Conservation (phyloP, 2,888 invertebrate species). For the Arge pagana region DNA sequence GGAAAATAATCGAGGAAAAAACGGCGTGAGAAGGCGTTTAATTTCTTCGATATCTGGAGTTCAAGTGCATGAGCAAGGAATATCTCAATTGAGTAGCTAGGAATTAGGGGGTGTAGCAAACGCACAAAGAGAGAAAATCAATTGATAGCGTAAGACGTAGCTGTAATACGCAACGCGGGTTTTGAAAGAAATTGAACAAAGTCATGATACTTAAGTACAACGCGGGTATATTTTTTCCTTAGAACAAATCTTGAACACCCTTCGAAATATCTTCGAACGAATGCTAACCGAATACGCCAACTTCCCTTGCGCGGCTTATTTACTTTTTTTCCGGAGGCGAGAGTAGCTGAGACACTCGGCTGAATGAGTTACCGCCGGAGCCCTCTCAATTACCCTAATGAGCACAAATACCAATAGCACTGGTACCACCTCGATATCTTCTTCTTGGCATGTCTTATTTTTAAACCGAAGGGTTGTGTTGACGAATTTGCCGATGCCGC, state of each 20-base stretch:
- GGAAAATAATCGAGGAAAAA: too few species aligned
- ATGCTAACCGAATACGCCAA: constrained; percentile 14
- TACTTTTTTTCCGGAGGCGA: constrained; percentile 39
- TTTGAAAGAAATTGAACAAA: too few species aligned
- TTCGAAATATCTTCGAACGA: neutral
- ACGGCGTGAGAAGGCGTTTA: too few species aligned
- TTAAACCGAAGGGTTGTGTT: constrained; percentile 42
- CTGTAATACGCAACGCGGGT: too few species aligned
- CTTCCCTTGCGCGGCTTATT: constrained; percentile 33
- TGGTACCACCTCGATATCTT: constrained; percentile 13
- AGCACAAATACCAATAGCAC: constrained; percentile 36
- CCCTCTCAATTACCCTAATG: constrained; percentile 48
- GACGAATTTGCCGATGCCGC: constrained; percentile 43
- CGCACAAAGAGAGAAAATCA: too few species aligned
- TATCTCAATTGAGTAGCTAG: too few species aligned
- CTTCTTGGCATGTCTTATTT: constrained; percentile 42
- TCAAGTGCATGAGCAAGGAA: too few species aligned
- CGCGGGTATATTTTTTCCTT: neutral
- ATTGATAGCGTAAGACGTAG: too few species aligned
- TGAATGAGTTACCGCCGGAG: constrained; percentile 46
- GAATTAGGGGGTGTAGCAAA: too few species aligned
- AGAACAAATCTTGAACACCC: neutral
- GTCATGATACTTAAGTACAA: too few species aligned
- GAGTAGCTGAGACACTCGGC: constrained; percentile 24
- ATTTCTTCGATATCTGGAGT: too few species aligned